Evolutionary conservation across 2,888 invertebrate genomes (phyloP).

Genomic region (Noctua janthina): DNA sequence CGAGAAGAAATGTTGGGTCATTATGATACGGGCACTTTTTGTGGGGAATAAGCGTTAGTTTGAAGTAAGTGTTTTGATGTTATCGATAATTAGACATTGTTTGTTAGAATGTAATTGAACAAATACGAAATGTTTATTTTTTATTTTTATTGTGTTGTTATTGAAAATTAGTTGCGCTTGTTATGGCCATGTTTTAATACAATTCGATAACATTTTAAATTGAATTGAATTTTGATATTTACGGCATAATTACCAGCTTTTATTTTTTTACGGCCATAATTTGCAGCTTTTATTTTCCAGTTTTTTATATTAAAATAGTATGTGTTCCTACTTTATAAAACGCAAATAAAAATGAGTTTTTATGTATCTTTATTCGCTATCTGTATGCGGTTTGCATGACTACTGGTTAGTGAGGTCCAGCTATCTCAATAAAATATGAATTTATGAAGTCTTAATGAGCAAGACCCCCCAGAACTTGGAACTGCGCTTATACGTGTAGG

Average conservation of each 20-base stretch:
- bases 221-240: background rate
- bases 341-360: conserved; percentile 9
- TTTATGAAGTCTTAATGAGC: conserved; percentile 33
- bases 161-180: background rate
- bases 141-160: background rate
- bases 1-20: conserved; percentile 60
- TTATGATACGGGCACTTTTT: conserved; percentile 48
- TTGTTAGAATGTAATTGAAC: conserved; percentile 15
- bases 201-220: background rate
- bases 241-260: background rate
- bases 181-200: background rate
- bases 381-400: conserved; percentile 18
- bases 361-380: background rate
- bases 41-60: conserved; percentile 19
- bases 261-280: background rate
- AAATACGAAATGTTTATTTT: conserved; percentile 11
- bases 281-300: background rate
- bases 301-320: background rate
- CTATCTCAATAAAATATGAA: conserved; percentile 47
- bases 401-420: conserved; percentile 13
- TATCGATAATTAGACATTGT: conserved; percentile 25
- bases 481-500: conserved; percentile 2
- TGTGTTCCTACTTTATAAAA: background rate
- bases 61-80: conserved; percentile 20
- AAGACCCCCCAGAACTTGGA: conserved; percentile 28